These are phyloP conservation scores for Arctia plantaginis DNA, from an alignment of 2,888 invertebrate genomes.

Conservation along the genomic window DNA sequence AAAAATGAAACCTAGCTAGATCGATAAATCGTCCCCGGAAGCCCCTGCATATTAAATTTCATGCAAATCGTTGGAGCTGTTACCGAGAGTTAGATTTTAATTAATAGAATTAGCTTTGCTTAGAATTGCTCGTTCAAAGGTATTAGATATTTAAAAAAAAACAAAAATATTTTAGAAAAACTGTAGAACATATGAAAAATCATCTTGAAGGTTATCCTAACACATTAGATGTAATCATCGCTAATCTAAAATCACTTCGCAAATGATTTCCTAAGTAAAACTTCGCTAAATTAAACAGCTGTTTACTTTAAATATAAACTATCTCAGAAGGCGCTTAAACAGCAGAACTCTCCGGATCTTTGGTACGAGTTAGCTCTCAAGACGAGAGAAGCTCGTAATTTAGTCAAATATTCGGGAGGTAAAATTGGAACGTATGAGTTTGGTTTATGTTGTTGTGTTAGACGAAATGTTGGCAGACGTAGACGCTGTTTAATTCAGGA, in stretches of 20 bases:
- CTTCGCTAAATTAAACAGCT: slow-evolving; percentile 38
- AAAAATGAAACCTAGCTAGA: too few relatives aligned
- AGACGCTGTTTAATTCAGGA: slow-evolving; percentile 36
- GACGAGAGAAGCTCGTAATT: slow-evolving; percentile 49
- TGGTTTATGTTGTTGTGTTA: slow-evolving; percentile 27
- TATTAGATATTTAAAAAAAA: not conserved
- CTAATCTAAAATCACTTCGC: slow-evolving; percentile 19
- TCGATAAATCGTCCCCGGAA: too few relatives aligned
- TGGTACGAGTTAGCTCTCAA: slow-evolving; percentile 39
- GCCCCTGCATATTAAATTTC: too few relatives aligned
- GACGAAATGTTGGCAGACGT: slow-evolving; percentile 35
- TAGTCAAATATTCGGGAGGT: slow-evolving; percentile 50
- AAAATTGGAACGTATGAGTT: slow-evolving; percentile 38
- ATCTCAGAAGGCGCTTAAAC: slow-evolving; percentile 46
- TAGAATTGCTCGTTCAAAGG: too few relatives aligned
- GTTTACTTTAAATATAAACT: slow-evolving; percentile 47
- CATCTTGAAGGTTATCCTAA: not conserved
- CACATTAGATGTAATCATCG: slow-evolving; percentile 8
- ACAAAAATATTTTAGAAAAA: too few relatives aligned
- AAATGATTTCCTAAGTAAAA: slow-evolving; percentile 23
- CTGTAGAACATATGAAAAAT: not conserved
- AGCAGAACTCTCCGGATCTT: slow-evolving; percentile 43
- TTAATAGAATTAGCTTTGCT: too few relatives aligned
- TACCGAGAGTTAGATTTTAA: too few relatives aligned
- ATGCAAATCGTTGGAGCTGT: too few relatives aligned